Evolutionary conservation across 2,888 invertebrate species (phyloP).

Genomic region (Idaea dimidiata): DNA sequence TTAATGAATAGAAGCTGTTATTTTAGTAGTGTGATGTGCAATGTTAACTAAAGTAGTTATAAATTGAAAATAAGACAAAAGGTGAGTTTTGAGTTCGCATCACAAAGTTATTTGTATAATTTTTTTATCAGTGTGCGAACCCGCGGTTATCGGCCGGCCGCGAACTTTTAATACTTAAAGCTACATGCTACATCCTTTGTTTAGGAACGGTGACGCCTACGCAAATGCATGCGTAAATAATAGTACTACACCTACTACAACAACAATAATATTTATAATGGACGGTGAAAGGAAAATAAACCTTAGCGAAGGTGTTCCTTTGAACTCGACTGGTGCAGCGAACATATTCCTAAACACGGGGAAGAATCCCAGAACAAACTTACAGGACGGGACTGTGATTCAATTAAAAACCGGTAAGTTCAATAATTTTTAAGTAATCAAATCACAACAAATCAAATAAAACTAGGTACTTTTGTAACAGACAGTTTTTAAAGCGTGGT

Average conservation of each 20-base stretch:
- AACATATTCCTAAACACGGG: constrained; percentile 73
- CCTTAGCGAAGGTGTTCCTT: constrained; percentile 65
- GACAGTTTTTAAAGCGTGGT: constrained; percentile 31
- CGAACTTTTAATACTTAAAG: constrained; percentile 64
- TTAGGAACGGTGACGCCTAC: constrained; percentile 68
- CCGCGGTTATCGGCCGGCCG: constrained; percentile 57
- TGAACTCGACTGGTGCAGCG: constrained; percentile 67
- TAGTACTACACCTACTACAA: constrained; percentile 44
- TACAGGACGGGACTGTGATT: constrained; percentile 67
- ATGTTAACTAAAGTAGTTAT: constrained; percentile 12
- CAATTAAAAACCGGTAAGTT: constrained; percentile 72
- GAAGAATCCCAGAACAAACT: constrained; percentile 59
- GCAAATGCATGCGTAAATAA: constrained; percentile 49
- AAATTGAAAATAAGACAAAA: constrained; percentile 10
- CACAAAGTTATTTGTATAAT: constrained; percentile 40
- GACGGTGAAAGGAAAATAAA: constrained; percentile 67
- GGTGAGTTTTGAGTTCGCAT: constrained; percentile 49
- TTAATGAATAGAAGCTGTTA: constrained; percentile 22
- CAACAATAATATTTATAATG: constrained; percentile 56
- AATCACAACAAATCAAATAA: constrained; percentile 6
- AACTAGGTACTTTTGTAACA: constrained; percentile 10
- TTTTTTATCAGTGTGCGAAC: constrained; percentile 50
- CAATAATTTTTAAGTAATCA: too few relatives aligned
- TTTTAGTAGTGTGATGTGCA: constrained; percentile 14
- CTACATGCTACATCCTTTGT: constrained; percentile 74